These are phyloP conservation scores for Sebastes diploproa DNA, from an alignment of 2,797 vertebrate genomes.

Conservation along the genomic window DNA sequence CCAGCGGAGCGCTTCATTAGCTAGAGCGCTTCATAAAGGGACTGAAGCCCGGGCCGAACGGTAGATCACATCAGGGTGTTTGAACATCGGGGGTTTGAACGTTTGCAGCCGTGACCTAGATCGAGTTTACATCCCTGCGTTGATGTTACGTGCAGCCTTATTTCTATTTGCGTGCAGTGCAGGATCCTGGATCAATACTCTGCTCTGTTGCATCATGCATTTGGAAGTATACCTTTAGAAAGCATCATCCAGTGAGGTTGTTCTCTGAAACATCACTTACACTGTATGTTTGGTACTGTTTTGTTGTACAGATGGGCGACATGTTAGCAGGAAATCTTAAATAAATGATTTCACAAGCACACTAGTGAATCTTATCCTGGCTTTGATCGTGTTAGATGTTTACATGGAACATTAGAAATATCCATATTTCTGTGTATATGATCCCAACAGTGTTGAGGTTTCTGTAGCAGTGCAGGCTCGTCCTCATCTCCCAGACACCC, in stretches of 20 bases:
- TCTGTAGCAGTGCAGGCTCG: background rate
- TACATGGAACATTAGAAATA: background rate
- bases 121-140: background rate
- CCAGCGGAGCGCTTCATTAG: conserved; percentile 49
- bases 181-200: background rate
- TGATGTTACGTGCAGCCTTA: background rate
- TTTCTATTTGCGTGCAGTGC: background rate
- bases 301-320: background rate
- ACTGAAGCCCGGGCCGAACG: background rate
- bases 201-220: background rate
- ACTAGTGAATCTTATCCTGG: background rate
- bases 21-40: conserved; percentile 14
- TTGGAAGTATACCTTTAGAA: background rate
- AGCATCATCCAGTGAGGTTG: background rate
- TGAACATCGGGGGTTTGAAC: background rate
- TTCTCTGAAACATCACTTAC: background rate
- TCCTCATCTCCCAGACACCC: background rate
- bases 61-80: conserved; percentile 12
- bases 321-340: background rate
- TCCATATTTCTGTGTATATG: background rate
- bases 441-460: background rate
- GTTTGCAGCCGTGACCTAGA: background rate
- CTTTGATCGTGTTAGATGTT: background rate
- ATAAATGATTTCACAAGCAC: background rate
- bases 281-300: background rate